phyloP scores from a whole-genome alignment of 2,797 vertebrate genomes.

The Geotrypetes seraphini region DNA sequence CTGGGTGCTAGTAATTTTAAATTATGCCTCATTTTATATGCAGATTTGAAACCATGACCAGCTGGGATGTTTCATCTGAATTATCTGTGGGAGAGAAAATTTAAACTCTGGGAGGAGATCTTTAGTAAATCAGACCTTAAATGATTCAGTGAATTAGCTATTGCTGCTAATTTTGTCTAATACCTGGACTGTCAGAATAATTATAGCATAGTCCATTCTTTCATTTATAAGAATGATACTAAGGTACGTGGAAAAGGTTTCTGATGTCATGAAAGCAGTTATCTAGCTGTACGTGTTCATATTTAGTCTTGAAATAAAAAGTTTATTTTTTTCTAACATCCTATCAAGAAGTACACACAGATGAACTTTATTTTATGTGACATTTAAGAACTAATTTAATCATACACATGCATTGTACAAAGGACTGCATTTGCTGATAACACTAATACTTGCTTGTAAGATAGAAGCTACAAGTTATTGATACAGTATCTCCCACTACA shows the following conservation, averaged over 20 bases:
- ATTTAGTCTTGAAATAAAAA: too few relatives aligned
- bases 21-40: conserved; percentile 4
- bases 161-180: not conserved
- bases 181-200: not conserved
- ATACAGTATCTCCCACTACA: too few relatives aligned
- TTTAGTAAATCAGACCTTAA: not conserved
- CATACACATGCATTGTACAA: too few relatives aligned
- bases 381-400: too few relatives aligned
- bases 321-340: too few relatives aligned
- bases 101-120: too few relatives aligned
- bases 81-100: not conserved
- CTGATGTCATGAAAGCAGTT: not conserved
- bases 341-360: too few relatives aligned
- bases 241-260: not conserved
- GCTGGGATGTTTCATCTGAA: not conserved
- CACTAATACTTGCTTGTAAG: too few relatives aligned
- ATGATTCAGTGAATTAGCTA: not conserved
- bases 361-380: too few relatives aligned
- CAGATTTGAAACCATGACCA: conserved; percentile 4
- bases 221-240: not conserved
- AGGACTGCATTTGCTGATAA: too few relatives aligned
- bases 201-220: not conserved
- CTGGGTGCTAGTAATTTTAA: conserved; percentile 3
- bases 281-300: not conserved
- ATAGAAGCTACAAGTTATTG: too few relatives aligned